Conservation (phyloP, 2,113 vertebrate genomes). For the Phasianus colchicus region DNA sequence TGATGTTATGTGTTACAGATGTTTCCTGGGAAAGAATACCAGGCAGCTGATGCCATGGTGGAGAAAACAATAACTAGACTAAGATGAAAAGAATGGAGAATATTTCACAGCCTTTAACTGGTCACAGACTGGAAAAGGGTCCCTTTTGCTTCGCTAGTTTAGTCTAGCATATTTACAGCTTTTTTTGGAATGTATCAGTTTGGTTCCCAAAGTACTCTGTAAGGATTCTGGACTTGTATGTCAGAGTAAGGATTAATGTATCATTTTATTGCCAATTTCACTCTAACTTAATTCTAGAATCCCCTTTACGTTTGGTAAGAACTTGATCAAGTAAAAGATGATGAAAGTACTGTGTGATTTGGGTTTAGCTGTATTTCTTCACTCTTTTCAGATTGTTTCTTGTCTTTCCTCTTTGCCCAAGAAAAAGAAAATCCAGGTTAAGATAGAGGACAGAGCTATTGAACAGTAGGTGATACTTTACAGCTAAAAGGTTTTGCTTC, state of each 20-base stretch:
- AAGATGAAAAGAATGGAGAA: neutral
- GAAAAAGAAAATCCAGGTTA: neutral
- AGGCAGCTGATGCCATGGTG: neutral
- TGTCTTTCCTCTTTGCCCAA: neutral
- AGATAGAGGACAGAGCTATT: neutral
- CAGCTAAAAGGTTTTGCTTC: neutral
- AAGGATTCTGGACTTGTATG: neutral
- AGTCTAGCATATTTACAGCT: neutral
- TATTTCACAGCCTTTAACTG: neutral
- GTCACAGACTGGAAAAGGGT: neutral
- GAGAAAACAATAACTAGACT: neutral
- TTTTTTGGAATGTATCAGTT: slow-evolving; percentile 8
- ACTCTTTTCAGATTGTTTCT: neutral
- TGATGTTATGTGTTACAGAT: neutral
- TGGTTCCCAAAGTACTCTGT: neutral
- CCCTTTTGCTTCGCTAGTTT: neutral
- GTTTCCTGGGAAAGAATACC: neutral
- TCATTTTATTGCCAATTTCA: neutral
- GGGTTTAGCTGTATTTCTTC: neutral
- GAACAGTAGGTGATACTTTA: neutral
- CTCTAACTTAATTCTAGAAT: neutral
- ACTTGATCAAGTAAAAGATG: neutral
- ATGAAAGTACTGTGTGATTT: neutral
- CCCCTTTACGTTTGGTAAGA: neutral
- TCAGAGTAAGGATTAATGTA: neutral